These are phyloP conservation scores for Echeneis naucrates DNA, from an alignment of 2,797 vertebrate species.

Conservation along the genomic window DNA sequence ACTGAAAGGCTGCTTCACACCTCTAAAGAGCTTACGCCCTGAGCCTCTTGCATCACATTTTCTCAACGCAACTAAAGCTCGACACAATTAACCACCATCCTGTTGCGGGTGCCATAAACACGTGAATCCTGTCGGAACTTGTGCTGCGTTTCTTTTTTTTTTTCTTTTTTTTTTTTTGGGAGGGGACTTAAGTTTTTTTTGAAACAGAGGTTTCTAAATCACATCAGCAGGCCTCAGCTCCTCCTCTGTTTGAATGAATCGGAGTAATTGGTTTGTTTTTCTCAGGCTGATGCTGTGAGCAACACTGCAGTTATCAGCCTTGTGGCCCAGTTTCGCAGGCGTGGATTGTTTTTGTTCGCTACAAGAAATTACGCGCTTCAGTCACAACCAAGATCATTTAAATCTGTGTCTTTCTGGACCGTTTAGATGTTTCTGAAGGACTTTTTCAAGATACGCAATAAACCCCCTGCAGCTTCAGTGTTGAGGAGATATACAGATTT, in stretches of 20 bases:
- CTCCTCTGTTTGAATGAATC: slow-evolving; percentile 21
- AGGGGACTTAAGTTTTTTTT: slow-evolving; percentile 28
- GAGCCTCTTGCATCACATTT: slow-evolving; percentile 38
- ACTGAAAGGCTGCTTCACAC: slow-evolving; percentile 6
- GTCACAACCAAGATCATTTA: slow-evolving; percentile 6
- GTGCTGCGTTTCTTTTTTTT: background rate
- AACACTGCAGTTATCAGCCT: slow-evolving; percentile 43
- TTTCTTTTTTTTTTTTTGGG: too few species aligned
- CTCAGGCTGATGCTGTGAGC: slow-evolving; percentile 37
- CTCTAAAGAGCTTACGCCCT: slow-evolving; percentile 14
- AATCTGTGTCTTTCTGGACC: slow-evolving; percentile 30
- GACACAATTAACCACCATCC: slow-evolving; percentile 21
- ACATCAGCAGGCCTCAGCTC: slow-evolving; percentile 20
- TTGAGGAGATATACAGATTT: too few species aligned
- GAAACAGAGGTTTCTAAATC: slow-evolving; percentile 29
- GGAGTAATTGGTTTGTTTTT: slow-evolving; percentile 62
- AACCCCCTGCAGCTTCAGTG: background rate
- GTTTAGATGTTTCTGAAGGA: background rate
- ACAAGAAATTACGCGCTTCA: slow-evolving; percentile 27
- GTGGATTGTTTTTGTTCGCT: slow-evolving; percentile 43
- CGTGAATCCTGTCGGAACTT: slow-evolving; percentile 14
- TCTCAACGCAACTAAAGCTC: slow-evolving; percentile 14
- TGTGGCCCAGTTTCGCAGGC: slow-evolving; percentile 24
- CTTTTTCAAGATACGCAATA: background rate
- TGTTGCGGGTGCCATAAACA: slow-evolving; percentile 27